These are phyloP conservation scores for Anolis carolinensis DNA, from an alignment of 2,113 vertebrate species.

Conservation along the genomic window DNA sequence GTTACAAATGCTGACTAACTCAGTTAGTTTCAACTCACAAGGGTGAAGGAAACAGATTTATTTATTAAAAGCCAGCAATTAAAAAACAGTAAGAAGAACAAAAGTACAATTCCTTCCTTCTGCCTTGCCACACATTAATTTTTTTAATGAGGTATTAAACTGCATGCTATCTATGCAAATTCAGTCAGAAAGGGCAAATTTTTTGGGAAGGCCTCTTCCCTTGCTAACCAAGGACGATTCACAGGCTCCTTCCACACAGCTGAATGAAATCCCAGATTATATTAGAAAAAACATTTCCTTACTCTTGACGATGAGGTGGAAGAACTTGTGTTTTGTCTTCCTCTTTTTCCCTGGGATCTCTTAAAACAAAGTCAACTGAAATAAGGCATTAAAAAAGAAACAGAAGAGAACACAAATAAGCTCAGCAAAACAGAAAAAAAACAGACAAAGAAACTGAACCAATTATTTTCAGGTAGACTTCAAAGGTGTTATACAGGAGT, in stretches of 20 bases:
- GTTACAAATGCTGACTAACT: not conserved
- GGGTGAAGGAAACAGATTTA: not conserved
- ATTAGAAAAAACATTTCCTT: slow-evolving; percentile 56
- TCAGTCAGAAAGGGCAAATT: not conserved
- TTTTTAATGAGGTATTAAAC: not conserved
- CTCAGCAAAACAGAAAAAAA: not conserved
- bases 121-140: not conserved
- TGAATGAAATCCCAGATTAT: too few relatives aligned
- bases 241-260: too few relatives aligned
- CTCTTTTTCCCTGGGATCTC: slow-evolving; percentile 75
- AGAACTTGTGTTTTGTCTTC: slow-evolving; percentile 64
- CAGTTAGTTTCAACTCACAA: not conserved
- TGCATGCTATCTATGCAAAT: not conserved
- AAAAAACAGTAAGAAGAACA: not conserved
- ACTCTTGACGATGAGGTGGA: slow-evolving; percentile 84
- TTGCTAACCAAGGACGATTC: too few relatives aligned
- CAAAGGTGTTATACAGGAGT: not conserved
- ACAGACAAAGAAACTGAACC: not conserved
- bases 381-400: slow-evolving; percentile 32
- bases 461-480: slow-evolving; percentile 11
- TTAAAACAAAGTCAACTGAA: slow-evolving; percentile 87
- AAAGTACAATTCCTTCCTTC: not conserved
- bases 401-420: slow-evolving; percentile 30
- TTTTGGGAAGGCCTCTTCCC: too few relatives aligned
- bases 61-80: not conserved